These are phyloP conservation scores for Petaurus breviceps DNA, from an alignment of 2,113 vertebrate genomes.

Conservation along the genomic window DNA sequence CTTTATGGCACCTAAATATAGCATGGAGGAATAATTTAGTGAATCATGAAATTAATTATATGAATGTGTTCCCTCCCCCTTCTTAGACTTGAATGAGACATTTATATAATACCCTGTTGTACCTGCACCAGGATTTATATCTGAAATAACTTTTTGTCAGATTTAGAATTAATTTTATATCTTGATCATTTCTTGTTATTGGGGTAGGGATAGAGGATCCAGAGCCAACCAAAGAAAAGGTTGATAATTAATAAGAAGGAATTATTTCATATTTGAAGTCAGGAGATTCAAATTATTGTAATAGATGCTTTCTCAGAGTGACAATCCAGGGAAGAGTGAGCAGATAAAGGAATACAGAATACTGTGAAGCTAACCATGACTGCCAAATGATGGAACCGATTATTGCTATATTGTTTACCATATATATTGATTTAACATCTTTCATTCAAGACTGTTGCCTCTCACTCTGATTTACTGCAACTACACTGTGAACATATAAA, in stretches of 20 bases:
- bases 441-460: conserved; percentile 28
- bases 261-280: background rate
- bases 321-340: background rate
- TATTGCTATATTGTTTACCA: background rate
- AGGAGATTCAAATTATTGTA: background rate
- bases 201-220: background rate
- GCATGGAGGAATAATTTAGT: conserved; percentile 37
- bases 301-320: conserved; percentile 31
- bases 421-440: background rate
- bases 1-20: conserved; percentile 35
- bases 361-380: background rate
- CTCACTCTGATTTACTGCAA: background rate
- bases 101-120: background rate
- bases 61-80: background rate
- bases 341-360: background rate
- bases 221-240: background rate
- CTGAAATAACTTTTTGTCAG: conserved; percentile 21
- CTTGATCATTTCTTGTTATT: background rate
- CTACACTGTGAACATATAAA: background rate
- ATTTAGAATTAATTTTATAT: conserved; percentile 36
- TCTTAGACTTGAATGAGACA: conserved; percentile 27
- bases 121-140: conserved; percentile 5
- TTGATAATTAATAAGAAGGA: background rate
- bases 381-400: background rate
- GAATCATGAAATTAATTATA: conserved; percentile 29